Conservation (phyloP, 1,140 invertebrate genomes). For the Trichonephila clavipes region DNA sequence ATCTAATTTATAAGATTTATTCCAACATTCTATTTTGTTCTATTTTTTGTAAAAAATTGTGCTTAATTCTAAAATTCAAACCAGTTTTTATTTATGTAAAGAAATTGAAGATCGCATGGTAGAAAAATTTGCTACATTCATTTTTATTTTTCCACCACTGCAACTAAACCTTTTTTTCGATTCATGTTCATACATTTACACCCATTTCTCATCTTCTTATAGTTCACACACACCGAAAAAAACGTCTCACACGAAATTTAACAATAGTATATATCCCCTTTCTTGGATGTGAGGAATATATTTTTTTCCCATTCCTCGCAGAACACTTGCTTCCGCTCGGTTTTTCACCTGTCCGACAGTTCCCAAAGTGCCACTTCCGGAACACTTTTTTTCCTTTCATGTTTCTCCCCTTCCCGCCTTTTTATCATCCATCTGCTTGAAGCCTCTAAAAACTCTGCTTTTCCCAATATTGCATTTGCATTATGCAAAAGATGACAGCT, state of each 20-base stretch:
- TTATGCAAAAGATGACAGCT: background rate
- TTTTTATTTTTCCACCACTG: background rate
- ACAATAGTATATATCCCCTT: background rate
- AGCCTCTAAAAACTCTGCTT: background rate
- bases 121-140: background rate
- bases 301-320: background rate
- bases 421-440: background rate
- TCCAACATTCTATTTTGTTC: too few species aligned
- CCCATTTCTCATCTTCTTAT: background rate
- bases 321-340: background rate
- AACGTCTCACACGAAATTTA: background rate
- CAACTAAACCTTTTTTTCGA: background rate
- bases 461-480: background rate
- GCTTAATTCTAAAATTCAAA: too few species aligned
- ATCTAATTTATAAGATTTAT: too few species aligned
- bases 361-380: slow-evolving; percentile 1
- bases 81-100: too few species aligned
- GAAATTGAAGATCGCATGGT: too few species aligned
- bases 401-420: background rate
- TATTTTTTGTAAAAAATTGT: too few species aligned
- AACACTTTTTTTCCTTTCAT: background rate
- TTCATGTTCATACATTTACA: background rate
- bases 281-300: background rate
- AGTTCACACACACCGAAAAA: background rate
- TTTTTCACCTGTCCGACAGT: slow-evolving; percentile 9